Evolutionary conservation across 2,797 vertebrate species (phyloP).

Genomic region (Psittacula derbiana): DNA sequence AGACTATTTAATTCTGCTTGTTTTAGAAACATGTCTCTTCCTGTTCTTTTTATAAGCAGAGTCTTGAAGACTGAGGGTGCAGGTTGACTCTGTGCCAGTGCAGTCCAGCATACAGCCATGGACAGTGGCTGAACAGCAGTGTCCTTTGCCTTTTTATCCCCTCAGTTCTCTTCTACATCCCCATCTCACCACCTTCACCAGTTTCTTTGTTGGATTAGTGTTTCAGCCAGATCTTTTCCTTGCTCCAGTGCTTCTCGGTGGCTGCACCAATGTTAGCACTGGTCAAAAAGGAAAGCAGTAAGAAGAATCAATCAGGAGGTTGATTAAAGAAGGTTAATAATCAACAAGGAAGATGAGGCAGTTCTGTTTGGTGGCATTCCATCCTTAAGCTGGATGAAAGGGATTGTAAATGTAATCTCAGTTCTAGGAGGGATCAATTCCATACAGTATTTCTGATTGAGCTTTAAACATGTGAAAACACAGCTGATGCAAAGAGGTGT

Average conservation of each 20-base stretch:
- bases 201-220: not conserved
- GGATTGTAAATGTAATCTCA: not conserved
- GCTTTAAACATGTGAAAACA: not conserved
- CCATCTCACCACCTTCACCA: not conserved
- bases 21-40: slow-evolving; percentile 44
- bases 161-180: not conserved
- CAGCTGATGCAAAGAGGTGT: not conserved
- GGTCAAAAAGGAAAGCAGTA: not conserved
- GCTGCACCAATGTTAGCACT: not conserved
- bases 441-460: not conserved
- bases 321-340: not conserved
- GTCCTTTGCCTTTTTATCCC: not conserved
- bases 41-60: slow-evolving; percentile 22
- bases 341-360: not conserved
- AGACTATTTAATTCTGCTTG: slow-evolving; percentile 33
- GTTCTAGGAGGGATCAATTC: not conserved
- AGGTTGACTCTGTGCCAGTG: not conserved
- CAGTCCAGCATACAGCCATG: not conserved
- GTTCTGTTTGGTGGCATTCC: not conserved
- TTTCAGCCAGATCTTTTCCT: not conserved
- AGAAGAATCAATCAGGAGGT: not conserved
- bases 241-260: not conserved
- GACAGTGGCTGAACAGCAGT: not conserved
- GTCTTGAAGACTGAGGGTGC: not conserved
- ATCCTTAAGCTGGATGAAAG: not conserved